phyloP scores from a whole-genome alignment of 2,888 invertebrate species.

The Catocala sponsa region DNA sequence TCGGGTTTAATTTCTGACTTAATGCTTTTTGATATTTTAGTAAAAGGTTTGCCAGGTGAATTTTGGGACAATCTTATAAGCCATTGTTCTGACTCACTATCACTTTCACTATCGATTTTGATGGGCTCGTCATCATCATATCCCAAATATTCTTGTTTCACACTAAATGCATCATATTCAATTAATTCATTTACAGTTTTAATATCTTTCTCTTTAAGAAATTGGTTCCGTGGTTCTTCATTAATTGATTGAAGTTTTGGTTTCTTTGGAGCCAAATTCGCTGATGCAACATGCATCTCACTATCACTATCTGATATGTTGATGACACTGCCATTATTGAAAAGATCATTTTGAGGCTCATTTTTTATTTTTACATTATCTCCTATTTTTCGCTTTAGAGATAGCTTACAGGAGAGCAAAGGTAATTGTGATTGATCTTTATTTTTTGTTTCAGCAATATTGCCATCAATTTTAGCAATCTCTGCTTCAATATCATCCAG shows the following conservation, averaged over 20 bases:
- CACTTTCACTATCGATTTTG: constrained; percentile 77
- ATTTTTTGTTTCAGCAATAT: neutral
- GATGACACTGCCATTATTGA: constrained; percentile 54
- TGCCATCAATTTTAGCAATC: constrained; percentile 52
- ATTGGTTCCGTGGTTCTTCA: constrained; percentile 48
- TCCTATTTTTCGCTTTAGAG: constrained; percentile 67
- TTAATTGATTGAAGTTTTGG: constrained; percentile 58
- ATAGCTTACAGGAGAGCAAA: constrained; percentile 46
- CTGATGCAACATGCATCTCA: constrained; percentile 46
- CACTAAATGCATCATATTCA: constrained; percentile 74
- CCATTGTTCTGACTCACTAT: constrained; percentile 86
- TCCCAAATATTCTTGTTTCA: constrained; percentile 77
- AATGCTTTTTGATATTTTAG: constrained; percentile 53
- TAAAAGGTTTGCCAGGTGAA: constrained; percentile 76
- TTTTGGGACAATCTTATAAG: constrained; percentile 85
- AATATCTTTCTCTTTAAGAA: constrained; percentile 50
- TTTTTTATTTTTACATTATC: constrained; percentile 47
- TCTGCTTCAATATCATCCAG: constrained; percentile 62
- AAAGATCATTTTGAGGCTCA: constrained; percentile 30
- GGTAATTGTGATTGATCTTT: constrained; percentile 30
- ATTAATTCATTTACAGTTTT: constrained; percentile 70
- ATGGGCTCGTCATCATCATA: constrained; percentile 78
- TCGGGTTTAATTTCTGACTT: constrained; percentile 55
- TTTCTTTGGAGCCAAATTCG: constrained; percentile 53
- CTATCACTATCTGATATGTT: constrained; percentile 70